phyloP scores from a whole-genome alignment of 2,113 vertebrate species.

The Archocentrus centrarchus region DNA sequence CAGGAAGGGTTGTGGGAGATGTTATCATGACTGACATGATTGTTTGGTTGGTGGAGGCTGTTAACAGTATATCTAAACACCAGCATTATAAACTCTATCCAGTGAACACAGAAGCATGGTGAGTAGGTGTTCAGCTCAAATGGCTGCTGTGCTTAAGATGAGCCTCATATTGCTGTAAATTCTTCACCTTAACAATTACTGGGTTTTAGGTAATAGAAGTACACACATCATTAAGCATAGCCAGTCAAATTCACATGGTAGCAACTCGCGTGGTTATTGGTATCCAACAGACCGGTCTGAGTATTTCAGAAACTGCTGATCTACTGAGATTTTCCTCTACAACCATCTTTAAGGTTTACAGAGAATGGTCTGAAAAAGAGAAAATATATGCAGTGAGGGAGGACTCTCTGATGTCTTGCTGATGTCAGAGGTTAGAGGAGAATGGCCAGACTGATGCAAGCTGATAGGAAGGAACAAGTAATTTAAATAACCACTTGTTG shows the following conservation, averaged over 20 bases:
- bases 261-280: not conserved
- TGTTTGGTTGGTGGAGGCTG: rapidly evolving
- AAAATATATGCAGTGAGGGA: rapidly evolving
- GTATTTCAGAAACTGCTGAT: not conserved
- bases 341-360: not conserved
- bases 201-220: not conserved
- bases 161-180: too few species aligned
- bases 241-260: not conserved
- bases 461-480: not conserved
- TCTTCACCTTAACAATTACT: not conserved
- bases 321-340: not conserved
- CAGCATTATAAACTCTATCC: too few species aligned
- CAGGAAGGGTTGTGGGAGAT: not conserved
- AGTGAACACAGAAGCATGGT: too few species aligned
- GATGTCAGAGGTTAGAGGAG: not conserved
- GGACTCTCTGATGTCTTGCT: rapidly evolving
- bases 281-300: not conserved
- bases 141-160: too few species aligned
- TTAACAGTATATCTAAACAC: not conserved
- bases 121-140: too few species aligned
- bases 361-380: not conserved
- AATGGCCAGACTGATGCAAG: not conserved
- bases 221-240: not conserved
- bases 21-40: not conserved
- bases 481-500: not conserved